Evolutionary conservation across 2,113 vertebrate genomes (phyloP), one percentile per base, ranked within the genome.

Genomic region (Balaenoptera acutorostrata): DNA sequence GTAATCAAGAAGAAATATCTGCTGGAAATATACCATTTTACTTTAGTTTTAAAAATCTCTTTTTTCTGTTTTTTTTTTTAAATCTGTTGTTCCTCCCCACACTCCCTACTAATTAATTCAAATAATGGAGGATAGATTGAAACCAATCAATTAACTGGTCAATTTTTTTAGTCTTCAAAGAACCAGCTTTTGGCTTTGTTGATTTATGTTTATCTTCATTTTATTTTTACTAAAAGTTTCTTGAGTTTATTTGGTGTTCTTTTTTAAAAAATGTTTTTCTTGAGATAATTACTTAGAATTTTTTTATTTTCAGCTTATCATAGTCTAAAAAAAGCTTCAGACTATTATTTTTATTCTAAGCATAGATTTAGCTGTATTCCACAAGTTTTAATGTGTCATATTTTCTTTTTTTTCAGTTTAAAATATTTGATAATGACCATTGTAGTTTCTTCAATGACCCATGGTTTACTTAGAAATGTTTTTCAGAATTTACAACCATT

Each of bases 1-100:
- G 10, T 71, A 87, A 90, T 77, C 41, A 92, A n/a, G 5, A 94
- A 88, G n/a, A 93, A 90, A 68, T 85, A 84, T 57, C 27, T 94
- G 8, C 44, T 90, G 33, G 44, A 15, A 94, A 96, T 85, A 81
- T 81, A 82, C 52, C 6, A 66, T 88, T 81, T 95, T 81, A 39
- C 15, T 85, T 88, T 75, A 57, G n/a, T 14, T 93, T 82, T 75
- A 23, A 52, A 85, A 94, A 63, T 31, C 12, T 13, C 64, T 85
- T 4, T 10, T 6, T 52, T 71, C 25, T 77, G 21, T 31, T 87
- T 23, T 31, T 17, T 39, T 77, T 87, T 63, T 63, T 6, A 14
- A 69, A n/a, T 44, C 5, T 23, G 31, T 10, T 57, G 17, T 95
- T 75, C 4, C 13, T 69, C 6, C 25, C 4, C 21, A 55, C 14